Evolutionary conservation across 2,888 invertebrate species (phyloP).

Genomic region (Drosophila buzzatii): DNA sequence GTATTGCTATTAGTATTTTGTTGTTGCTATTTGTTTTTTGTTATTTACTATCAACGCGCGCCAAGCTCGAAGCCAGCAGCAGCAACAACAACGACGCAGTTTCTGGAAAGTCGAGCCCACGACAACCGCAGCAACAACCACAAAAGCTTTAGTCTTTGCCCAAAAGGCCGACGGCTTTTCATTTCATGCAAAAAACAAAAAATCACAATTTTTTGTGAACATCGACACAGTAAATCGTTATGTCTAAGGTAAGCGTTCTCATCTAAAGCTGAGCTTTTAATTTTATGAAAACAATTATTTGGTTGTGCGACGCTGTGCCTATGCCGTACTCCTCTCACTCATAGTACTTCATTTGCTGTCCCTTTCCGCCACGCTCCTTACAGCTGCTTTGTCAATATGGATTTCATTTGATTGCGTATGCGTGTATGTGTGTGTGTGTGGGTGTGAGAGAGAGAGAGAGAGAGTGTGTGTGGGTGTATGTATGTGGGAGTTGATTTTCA

Average conservation of each 20-base stretch:
- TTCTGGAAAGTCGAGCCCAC: constrained; percentile 28
- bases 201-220: constrained; percentile 20
- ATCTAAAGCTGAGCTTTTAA: constrained; percentile 55
- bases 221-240: constrained; percentile 32
- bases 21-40: constrained; percentile 14
- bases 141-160: constrained; percentile 26
- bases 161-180: constrained; percentile 55
- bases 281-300: constrained; percentile 71
- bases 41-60: constrained; percentile 20
- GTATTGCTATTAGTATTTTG: constrained; percentile 6
- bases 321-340: constrained; percentile 13
- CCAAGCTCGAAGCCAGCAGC: constrained; percentile 16
- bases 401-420: constrained; percentile 56
- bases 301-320: constrained; percentile 36
- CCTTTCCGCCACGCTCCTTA: constrained; percentile 5
- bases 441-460: constrained; percentile 2
- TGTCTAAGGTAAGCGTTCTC: constrained; percentile 73
- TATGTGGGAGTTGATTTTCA: constrained; percentile 50
- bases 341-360: constrained; percentile 11
- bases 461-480: constrained; percentile 5
- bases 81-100: constrained; percentile 21
- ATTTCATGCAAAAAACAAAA: constrained; percentile 22
- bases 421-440: constrained; percentile 12
- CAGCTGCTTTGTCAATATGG: constrained; percentile 61
- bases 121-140: constrained; percentile 32